These are phyloP conservation scores for Acleris sparsana DNA, from an alignment of 2,888 invertebrate species.

Conservation along the genomic window DNA sequence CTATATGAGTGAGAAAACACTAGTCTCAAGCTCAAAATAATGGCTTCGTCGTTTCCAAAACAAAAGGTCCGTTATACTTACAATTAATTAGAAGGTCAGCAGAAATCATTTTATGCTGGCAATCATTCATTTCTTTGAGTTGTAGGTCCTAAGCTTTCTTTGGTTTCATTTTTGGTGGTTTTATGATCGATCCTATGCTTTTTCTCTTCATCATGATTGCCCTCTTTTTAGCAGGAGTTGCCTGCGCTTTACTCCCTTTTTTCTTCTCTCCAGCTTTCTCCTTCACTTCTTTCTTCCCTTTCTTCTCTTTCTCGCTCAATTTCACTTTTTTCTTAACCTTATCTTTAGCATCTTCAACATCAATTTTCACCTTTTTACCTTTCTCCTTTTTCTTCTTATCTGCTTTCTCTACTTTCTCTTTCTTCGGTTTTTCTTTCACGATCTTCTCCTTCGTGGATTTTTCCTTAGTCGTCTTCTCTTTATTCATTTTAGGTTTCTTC, in stretches of 20 bases:
- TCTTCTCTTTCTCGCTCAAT: neutral
- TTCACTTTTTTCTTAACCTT: constrained; percentile 26
- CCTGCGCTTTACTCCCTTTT: constrained; percentile 10
- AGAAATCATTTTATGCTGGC: neutral
- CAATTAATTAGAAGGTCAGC: neutral
- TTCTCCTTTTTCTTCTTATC: constrained; percentile 18
- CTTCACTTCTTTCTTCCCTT: neutral
- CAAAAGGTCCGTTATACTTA: neutral
- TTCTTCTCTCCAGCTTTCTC: constrained; percentile 21
- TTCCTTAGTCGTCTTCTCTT: constrained; percentile 25
- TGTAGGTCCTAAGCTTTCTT: constrained; percentile 39
- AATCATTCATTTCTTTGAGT: neutral
- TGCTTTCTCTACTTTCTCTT: constrained; percentile 31
- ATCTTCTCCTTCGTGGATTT: constrained; percentile 37
- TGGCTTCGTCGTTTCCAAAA: too few relatives aligned
- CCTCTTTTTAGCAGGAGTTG: constrained; percentile 59
- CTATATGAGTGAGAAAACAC: too few relatives aligned
- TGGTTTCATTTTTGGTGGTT: constrained; percentile 74
- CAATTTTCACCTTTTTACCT: neutral
- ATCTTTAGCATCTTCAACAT: constrained; percentile 27
- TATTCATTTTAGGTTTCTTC: constrained; percentile 44
- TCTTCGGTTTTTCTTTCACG: constrained; percentile 13
- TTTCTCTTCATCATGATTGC: constrained; percentile 60
- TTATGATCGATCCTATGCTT: constrained; percentile 70
- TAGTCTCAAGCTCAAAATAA: too few relatives aligned